Conservation (phyloP, 2,797 vertebrate species). For the Brachyalestes nurse region DNA sequence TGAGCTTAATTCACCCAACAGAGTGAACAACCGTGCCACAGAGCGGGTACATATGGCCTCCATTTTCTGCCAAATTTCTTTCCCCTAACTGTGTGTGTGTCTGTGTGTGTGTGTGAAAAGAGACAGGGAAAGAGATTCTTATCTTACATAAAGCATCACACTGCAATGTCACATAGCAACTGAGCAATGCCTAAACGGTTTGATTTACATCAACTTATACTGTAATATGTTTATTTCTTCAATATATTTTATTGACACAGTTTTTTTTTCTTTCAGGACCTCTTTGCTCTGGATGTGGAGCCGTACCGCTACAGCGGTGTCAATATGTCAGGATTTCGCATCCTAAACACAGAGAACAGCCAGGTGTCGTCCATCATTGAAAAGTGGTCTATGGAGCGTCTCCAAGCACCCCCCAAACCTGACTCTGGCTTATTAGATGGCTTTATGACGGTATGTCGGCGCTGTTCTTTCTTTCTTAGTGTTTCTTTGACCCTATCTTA, state of each 20-base stretch:
- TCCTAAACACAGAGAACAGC: conserved; percentile 86
- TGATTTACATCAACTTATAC: neutral
- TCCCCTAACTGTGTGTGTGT: conserved; percentile 52
- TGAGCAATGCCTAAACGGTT: neutral
- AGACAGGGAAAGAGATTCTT: neutral
- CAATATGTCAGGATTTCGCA: conserved; percentile 90
- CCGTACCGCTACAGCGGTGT: conserved; percentile 89
- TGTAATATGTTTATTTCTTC: neutral
- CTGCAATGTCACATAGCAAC: neutral
- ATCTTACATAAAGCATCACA: neutral
- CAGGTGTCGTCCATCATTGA: conserved; percentile 90
- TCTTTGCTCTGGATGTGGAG: conserved; percentile 88
- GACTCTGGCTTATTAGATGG: conserved; percentile 90
- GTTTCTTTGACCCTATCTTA: neutral
- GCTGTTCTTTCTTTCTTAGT: neutral
- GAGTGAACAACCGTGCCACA: conserved; percentile 63
- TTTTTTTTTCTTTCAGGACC: conserved; percentile 73
- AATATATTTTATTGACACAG: neutral
- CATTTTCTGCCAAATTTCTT: conserved; percentile 64
- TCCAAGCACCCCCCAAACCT: conserved; percentile 88
- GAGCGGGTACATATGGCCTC: conserved; percentile 70
- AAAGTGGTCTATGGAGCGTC: conserved; percentile 89
- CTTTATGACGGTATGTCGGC: conserved; percentile 86
- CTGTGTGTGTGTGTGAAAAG: conserved; percentile 14
- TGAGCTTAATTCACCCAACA: conserved; percentile 70